Evolutionary conservation across 2,888 invertebrate species (phyloP).

Genomic region (Tipula vernalis): DNA sequence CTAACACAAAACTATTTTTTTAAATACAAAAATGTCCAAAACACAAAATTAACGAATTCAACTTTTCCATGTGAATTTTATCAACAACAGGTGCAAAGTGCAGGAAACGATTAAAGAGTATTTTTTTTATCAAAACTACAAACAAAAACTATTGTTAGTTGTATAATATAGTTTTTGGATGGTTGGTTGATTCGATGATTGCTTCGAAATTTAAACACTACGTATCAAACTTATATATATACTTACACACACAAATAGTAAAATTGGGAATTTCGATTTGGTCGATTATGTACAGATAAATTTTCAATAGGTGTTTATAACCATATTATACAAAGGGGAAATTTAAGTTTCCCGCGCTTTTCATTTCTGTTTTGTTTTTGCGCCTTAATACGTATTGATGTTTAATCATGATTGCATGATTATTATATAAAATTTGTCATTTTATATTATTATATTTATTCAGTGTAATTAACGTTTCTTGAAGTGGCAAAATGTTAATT

Average conservation of each 20-base stretch:
- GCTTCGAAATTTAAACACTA: neutral
- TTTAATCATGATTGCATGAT: neutral
- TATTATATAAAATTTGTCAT: neutral
- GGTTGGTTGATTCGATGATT: slow-evolving; percentile 6
- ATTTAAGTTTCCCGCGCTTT: neutral
- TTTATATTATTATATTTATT: neutral
- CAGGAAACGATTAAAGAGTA: slow-evolving; percentile 11
- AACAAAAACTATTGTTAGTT: neutral
- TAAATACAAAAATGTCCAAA: neutral
- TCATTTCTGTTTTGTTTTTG: neutral
- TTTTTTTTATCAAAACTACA: neutral
- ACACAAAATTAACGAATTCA: slow-evolving; percentile 6
- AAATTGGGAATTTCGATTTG: neutral
- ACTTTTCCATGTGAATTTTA: neutral
- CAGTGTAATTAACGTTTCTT: neutral
- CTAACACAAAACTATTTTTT: neutral
- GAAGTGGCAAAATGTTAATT: neutral
- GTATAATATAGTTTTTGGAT: neutral
- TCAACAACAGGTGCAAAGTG: slow-evolving; percentile 11
- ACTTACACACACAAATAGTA: neutral
- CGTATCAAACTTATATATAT: neutral
- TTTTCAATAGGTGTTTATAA: neutral
- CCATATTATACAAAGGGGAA: neutral
- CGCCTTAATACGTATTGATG: neutral
- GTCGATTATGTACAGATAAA: neutral